Evolutionary conservation across 2,113 vertebrate species (phyloP).

Genomic region (Nerophis lumbriciformis): DNA sequence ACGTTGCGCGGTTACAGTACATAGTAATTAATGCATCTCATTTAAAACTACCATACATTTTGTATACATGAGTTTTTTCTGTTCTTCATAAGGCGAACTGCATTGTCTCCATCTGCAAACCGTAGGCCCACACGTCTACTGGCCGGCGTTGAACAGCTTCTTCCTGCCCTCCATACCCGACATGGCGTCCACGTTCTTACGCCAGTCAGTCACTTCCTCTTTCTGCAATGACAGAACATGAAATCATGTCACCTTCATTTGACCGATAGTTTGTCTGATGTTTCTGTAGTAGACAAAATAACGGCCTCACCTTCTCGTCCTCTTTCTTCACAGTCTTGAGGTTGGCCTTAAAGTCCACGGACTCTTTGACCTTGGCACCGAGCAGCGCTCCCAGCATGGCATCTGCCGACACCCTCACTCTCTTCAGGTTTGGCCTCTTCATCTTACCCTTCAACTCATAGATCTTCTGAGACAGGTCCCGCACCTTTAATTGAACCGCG

Average conservation of each 20-base stretch:
- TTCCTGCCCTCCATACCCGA: slow-evolving; percentile 77
- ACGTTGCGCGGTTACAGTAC: slow-evolving; percentile 10
- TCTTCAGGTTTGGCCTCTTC: slow-evolving; percentile 73
- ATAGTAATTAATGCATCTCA: slow-evolving; percentile 9
- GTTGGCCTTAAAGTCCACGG: slow-evolving; percentile 75
- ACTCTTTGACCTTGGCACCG: slow-evolving; percentile 70
- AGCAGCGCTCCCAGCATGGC: slow-evolving; percentile 76
- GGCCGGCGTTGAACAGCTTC: slow-evolving; percentile 69
- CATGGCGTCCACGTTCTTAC: slow-evolving; percentile 77
- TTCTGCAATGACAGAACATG: slow-evolving; percentile 38
- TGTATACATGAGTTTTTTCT: slow-evolving; percentile 1
- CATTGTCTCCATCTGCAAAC: slow-evolving; percentile 6
- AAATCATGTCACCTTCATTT: not conserved
- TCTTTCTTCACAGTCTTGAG: slow-evolving; percentile 79
- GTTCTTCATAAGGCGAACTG: slow-evolving; percentile 11
- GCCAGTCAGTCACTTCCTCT: slow-evolving; percentile 75
- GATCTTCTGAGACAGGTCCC: slow-evolving; percentile 71
- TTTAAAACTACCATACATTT: not conserved
- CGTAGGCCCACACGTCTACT: slow-evolving; percentile 27
- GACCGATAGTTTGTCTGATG: too few relatives aligned
- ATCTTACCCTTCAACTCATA: slow-evolving; percentile 77
- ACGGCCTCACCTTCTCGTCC: slow-evolving; percentile 67
- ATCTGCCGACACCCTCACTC: slow-evolving; percentile 76
- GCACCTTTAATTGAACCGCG: slow-evolving; percentile 47
- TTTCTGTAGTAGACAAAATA: not conserved